A percentile compares a stretch with the other conserved stretches of the same genome.
Conservation (phyloP, 2,113 vertebrate genomes). For the Myrmecophaga tridactyla region DNA sequence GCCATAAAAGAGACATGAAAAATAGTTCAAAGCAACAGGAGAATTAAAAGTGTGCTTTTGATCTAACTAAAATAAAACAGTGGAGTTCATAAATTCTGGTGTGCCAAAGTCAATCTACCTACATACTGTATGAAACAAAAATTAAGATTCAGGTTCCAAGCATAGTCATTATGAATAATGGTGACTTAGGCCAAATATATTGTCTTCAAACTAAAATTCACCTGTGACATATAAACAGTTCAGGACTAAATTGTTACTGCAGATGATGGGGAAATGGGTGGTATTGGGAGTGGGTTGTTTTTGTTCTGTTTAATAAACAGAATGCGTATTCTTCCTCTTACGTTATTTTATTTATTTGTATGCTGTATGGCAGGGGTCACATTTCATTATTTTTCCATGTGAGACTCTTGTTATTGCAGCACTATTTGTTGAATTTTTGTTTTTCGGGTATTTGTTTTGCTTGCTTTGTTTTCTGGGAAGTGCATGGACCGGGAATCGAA, state of each 20-base stretch:
- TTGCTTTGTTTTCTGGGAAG: no score
- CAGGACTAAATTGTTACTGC: not conserved
- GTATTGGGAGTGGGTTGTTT: no score
- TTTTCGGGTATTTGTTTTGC: no score
- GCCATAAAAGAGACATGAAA: not conserved
- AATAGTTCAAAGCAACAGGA: slow-evolving; percentile 38
- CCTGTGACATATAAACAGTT: no score
- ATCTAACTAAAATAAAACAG: not conserved
- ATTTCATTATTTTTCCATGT: no score
- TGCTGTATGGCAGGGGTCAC: no score
- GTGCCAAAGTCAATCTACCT: not conserved
- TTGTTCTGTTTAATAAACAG: not conserved
- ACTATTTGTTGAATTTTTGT: no score
- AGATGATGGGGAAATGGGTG: not conserved
- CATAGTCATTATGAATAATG: accelerated
- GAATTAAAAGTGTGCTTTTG: not conserved
- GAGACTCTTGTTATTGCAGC: no score
- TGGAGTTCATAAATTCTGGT: no score
- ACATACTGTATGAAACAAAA: accelerated
- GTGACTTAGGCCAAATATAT: no score
- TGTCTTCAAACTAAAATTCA: accelerated
- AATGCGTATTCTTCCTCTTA: not conserved
- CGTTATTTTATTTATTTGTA: no score
- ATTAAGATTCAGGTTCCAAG: not conserved
- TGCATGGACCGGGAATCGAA: no score